Evolutionary conservation across 2,113 vertebrate species (phyloP).

Genomic region (Strix uralensis): DNA sequence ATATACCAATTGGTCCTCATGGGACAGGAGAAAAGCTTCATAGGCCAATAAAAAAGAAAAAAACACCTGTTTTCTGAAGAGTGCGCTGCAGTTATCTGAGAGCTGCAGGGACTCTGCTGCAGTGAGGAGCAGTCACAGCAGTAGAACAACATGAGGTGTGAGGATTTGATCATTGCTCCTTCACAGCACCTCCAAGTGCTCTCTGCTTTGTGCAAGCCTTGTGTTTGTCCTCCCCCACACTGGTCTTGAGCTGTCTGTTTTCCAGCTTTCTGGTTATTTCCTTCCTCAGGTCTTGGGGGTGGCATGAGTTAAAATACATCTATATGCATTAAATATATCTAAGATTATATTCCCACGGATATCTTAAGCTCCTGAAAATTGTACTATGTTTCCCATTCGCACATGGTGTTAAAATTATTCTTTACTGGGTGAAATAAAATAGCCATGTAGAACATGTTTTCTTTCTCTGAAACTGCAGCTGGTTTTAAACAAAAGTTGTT

Average conservation of each 20-base stretch:
- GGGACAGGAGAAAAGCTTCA: not conserved
- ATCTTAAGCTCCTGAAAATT: not conserved
- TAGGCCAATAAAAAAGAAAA: not conserved
- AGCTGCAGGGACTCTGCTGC: not conserved
- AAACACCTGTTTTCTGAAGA: not conserved
- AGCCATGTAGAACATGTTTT: not conserved
- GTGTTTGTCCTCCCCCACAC: not conserved
- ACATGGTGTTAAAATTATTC: not conserved
- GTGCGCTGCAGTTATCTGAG: not conserved
- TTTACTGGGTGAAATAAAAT: not conserved
- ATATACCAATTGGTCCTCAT: not conserved
- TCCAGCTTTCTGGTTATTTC: not conserved
- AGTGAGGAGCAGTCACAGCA: not conserved
- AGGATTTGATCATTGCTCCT: not conserved
- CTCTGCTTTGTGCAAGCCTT: not conserved
- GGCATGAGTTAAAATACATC: not conserved
- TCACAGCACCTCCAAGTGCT: not conserved
- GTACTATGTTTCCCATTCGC: not conserved
- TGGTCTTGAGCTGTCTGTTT: not conserved
- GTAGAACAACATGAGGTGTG: not conserved
- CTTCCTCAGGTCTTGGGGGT: not conserved
- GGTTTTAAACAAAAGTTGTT: not conserved
- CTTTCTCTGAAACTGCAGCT: not conserved
- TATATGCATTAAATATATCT: not conserved
- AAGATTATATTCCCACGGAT: not conserved